Evolutionary conservation across 2,888 invertebrate genomes (phyloP), one percentile per base, ranked within the genome.

Genomic region (Erebia epiphron): DNA sequence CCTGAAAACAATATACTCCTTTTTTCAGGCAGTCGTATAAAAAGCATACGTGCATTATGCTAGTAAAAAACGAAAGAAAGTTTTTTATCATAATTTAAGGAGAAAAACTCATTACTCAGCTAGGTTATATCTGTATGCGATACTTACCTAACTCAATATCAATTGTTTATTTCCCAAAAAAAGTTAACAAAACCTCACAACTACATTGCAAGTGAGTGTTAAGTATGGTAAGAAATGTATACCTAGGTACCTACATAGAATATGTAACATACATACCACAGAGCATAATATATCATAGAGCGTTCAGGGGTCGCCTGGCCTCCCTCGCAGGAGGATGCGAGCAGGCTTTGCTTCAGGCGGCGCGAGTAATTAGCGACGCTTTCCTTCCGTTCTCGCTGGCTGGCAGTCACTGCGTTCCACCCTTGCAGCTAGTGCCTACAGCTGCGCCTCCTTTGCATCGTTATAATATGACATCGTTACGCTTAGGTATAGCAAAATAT

Each of bases 341-440:
- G 81, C 74, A 73, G 82, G 79, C 80, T 84, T 81, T 75, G 87
- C 86, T 84, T 80, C 83, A 80, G 86, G 88, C 88, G 83, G 82
- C 82, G 83, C 83, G 81, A 84, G 90, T 91, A 92, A 92, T 92
- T 92, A 92, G 91, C 88, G 80, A 79, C 80, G 87, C 84, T 82
- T 91, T 91, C 91, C 91, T 91, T 91, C 91, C 92, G 90, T 81
- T 82, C 77, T 77, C 78, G 74, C 76, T 78, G 75, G 81, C 77
- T 77, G 77, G 75, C 76, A 79, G 76, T 78, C 73, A 73, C 74
- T 75, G 73, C 75, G 75, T 78, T 68, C 75, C 71, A 69, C 75
- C 73, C 75, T 76, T 72, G 72, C 72, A 71, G 79, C 79, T 79
- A 58, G 67, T 35, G 57, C 67, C 58, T 57, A 77, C 75, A 76